Evolutionary conservation across 2,797 vertebrate genomes (phyloP).

Genomic region (Sebastes trivittatus): DNA sequence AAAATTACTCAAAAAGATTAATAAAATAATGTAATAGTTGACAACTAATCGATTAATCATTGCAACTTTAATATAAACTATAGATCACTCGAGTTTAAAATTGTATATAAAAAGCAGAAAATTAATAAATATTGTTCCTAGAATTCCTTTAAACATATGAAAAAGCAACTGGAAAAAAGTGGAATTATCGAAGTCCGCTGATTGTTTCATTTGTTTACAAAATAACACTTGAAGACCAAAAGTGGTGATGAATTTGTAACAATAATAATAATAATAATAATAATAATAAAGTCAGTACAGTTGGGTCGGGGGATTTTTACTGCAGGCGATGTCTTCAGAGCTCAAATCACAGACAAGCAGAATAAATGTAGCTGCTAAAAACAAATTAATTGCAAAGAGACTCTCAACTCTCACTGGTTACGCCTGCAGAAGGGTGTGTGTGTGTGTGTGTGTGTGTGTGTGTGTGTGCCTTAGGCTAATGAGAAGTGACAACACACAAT

Average conservation of each 20-base stretch:
- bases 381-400: conserved; percentile 36
- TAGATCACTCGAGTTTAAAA: no score
- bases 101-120: neutral
- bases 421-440: neutral
- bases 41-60: no score
- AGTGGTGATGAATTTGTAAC: neutral
- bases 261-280: neutral
- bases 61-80: no score
- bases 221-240: neutral
- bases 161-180: neutral
- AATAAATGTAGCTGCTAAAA: conserved; percentile 12
- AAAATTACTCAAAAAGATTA: no score
- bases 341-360: neutral
- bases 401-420: conserved; percentile 3
- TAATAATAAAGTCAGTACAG: neutral
- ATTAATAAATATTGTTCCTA: neutral
- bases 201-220: neutral
- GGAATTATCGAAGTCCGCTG: neutral
- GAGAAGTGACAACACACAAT: conserved; percentile 7
- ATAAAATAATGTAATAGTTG: neutral
- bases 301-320: neutral
- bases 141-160: neutral
- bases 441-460: neutral
- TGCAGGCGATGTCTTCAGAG: neutral
- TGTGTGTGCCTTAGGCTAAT: conserved; percentile 16